A percentile compares a stretch with the other conserved stretches of the same genome.
Conservation (phyloP, 30 jellyfish, hydroid and myxozoan genomes). For the Aurelia sp. region DNA sequence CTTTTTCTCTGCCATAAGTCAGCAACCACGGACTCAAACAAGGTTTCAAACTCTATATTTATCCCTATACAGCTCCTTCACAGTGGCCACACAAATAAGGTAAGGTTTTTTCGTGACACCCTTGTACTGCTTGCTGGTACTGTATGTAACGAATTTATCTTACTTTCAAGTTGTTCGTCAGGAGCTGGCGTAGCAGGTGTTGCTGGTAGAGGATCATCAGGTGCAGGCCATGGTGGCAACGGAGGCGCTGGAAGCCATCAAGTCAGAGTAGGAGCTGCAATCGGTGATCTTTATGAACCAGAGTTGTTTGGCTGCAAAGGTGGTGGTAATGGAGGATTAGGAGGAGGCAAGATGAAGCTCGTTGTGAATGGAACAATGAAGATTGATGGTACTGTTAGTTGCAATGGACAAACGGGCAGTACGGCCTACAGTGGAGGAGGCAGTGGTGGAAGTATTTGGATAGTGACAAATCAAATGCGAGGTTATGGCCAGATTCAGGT, state of each 20-base stretch:
- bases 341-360: slow-evolving; percentile 60
- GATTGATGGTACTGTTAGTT: slow-evolving; percentile 53
- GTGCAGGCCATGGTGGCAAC: slow-evolving; percentile 81
- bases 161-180: slow-evolving; percentile 35
- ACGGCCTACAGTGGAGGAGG: slow-evolving; percentile 70
- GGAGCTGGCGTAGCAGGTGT: slow-evolving; percentile 60
- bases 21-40: too few relatives aligned
- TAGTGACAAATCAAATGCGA: slow-evolving; percentile 34
- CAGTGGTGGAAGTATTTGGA: slow-evolving; percentile 75
- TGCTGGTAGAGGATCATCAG: slow-evolving; percentile 52
- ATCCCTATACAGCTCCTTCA: too few relatives aligned
- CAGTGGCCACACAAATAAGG: too few relatives aligned
- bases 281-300: slow-evolving; percentile 68
- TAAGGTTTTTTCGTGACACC: background rate
- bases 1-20: too few relatives aligned
- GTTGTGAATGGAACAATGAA: slow-evolving; percentile 49
- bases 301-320: slow-evolving; percentile 63
- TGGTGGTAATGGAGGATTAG: slow-evolving; percentile 71
- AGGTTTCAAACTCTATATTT: too few relatives aligned
- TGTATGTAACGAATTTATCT: background rate
- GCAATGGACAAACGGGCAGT: slow-evolving; percentile 46
- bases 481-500: slow-evolving; percentile 79
- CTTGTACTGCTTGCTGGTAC: background rate
- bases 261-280: slow-evolving; percentile 65
- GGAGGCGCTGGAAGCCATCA: slow-evolving; percentile 69